Percentiles rank a stretch among this genome's conserved stretches.
Evolutionary conservation across 2,113 vertebrate genomes (phyloP).

Genomic region (Trochalopteron elliotii): DNA sequence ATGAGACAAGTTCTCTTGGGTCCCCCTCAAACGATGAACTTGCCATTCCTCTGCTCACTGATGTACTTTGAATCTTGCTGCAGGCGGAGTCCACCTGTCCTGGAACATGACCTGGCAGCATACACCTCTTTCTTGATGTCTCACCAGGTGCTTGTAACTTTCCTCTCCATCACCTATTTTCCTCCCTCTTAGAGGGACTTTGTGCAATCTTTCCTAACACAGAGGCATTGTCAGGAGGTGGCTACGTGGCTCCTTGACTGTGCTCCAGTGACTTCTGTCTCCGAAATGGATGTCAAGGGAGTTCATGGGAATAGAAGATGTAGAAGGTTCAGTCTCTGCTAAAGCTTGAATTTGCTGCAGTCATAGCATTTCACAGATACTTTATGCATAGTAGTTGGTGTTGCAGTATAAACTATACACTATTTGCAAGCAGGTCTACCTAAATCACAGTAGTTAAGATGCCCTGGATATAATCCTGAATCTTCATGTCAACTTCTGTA

Average conservation of each 20-base stretch:
- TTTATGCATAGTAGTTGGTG: background rate
- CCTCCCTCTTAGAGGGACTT: background rate
- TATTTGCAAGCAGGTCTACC: background rate
- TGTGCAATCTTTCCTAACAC: background rate
- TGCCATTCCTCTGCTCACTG: background rate
- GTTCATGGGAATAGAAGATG: background rate
- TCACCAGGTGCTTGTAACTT: background rate
- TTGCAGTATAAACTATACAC: background rate
- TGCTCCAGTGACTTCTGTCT: background rate
- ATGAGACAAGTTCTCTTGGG: background rate
- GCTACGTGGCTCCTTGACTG: background rate
- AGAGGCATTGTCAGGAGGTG: background rate
- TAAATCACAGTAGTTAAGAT: background rate
- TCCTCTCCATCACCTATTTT: background rate
- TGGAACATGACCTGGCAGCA: background rate
- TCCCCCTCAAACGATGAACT: background rate
- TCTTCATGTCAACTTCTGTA: background rate
- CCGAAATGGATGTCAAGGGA: fast-evolving
- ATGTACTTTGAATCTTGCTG: background rate
- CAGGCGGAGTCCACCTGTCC: background rate
- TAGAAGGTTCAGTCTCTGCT: background rate
- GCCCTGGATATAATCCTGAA: background rate
- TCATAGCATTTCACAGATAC: background rate
- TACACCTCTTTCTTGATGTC: fast-evolving
- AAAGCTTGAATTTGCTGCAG: background rate